Conservation (phyloP, 2,888 invertebrate species). For the Keiferia lycopersicella region DNA sequence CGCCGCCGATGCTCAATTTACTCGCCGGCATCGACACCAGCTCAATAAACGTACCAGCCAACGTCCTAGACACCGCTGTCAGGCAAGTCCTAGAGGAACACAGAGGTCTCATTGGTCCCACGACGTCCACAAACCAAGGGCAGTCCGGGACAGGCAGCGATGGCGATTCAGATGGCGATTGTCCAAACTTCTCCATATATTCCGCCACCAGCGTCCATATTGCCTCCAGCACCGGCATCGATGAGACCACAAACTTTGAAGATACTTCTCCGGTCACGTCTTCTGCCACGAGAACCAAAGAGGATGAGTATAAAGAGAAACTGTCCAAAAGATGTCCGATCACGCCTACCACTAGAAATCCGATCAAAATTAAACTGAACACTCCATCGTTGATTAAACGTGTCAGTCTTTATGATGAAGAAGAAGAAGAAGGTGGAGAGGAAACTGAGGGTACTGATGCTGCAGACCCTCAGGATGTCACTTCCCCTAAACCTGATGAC, state of each 20-base stretch:
- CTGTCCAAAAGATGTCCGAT: constrained; percentile 67
- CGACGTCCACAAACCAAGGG: constrained; percentile 25
- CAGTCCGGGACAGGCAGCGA: constrained; percentile 46
- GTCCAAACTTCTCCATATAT: constrained; percentile 93
- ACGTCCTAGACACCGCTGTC: constrained; percentile 61
- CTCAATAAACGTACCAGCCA: constrained; percentile 48
- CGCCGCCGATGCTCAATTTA: constrained; percentile 35
- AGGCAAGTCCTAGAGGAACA: constrained; percentile 66
- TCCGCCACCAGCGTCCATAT: constrained; percentile 90
- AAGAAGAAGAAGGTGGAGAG: constrained; percentile 66
- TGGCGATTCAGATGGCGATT: constrained; percentile 84
- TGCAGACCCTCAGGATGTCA: background rate
- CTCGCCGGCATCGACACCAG: constrained; percentile 50
- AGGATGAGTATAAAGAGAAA: constrained; percentile 63
- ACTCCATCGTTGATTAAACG: constrained; percentile 76
- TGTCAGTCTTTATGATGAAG: constrained; percentile 78
- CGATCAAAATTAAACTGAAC: constrained; percentile 70
- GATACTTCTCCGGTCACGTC: background rate
- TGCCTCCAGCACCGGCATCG: constrained; percentile 55
- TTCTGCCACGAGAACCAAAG: constrained; percentile 30
- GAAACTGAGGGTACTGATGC: constrained; percentile 21
- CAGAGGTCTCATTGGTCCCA: constrained; percentile 49
- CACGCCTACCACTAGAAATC: constrained; percentile 63
- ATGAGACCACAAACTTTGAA: constrained; percentile 28
- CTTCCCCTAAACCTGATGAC: background rate